A percentile compares a stretch with the other conserved stretches of the same genome.
phyloP scores from a whole-genome alignment of 2,888 invertebrate species.

The Unio pictorum region DNA sequence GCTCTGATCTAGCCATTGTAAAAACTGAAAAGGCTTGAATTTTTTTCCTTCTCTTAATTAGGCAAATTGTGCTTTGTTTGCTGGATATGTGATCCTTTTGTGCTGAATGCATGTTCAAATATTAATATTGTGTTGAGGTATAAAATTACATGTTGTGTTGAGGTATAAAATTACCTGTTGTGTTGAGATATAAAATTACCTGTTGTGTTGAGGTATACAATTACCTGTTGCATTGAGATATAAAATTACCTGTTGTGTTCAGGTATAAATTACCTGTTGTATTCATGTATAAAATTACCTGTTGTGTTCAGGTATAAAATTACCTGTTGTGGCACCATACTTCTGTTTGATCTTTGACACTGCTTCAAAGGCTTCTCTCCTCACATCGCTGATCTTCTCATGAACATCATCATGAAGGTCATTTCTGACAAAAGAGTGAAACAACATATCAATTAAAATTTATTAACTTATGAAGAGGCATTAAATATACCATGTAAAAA shows the following conservation, averaged over 20 bases:
- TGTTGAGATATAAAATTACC: neutral
- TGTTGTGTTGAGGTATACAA: neutral
- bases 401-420: conserved; percentile 55
- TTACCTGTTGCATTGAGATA: conserved; percentile 30
- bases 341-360: conserved; percentile 60
- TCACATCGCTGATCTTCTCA: conserved; percentile 60
- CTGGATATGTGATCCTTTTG: too few relatives aligned
- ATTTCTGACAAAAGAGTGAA: conserved; percentile 28
- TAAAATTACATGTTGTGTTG: conserved; percentile 33
- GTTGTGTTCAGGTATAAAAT: neutral
- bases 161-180: conserved; percentile 34
- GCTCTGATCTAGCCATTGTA: too few relatives aligned
- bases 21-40: too few relatives aligned
- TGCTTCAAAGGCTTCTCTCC: conserved; percentile 56
- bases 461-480: neutral
- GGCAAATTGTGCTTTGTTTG: too few relatives aligned
- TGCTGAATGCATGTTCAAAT: too few relatives aligned
- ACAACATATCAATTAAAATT: neutral
- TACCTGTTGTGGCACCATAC: conserved; percentile 48
- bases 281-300: conserved; percentile 26
- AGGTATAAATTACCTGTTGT: conserved; percentile 33
- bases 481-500: too few relatives aligned
- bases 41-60: too few relatives aligned
- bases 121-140: too few relatives aligned
- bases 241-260: too few relatives aligned